A percentile compares a stretch with the other conserved stretches of the same genome.
These are phyloP conservation scores for Trypoxylon attenuatum DNA, from an alignment of 2,888 invertebrate genomes.

Conservation along the genomic window DNA sequence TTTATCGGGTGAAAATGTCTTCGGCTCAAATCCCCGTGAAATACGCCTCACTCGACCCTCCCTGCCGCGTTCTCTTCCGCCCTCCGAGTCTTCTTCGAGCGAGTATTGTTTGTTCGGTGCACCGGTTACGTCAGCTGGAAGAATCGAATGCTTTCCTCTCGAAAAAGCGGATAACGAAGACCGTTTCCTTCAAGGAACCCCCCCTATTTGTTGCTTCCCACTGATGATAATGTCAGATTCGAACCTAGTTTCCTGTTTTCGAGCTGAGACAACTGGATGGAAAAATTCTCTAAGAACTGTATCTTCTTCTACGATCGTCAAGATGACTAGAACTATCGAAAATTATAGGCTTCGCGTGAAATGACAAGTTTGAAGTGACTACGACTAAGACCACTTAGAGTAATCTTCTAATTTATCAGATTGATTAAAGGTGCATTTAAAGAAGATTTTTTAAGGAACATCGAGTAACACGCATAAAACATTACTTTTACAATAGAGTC, in stretches of 20 bases:
- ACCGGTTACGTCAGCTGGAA: slow-evolving; percentile 57
- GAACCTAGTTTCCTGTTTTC: too few relatives aligned
- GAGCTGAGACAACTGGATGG: too few relatives aligned
- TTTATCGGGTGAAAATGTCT: slow-evolving; percentile 75
- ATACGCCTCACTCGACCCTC: slow-evolving; percentile 56
- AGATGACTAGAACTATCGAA: slow-evolving; percentile 10
- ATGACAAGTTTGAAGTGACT: slow-evolving; percentile 12
- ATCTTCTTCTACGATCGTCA: not conserved
- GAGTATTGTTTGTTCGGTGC: slow-evolving; percentile 61
- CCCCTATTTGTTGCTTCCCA: not conserved
- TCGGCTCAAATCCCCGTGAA: slow-evolving; percentile 74
- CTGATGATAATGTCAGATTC: too few relatives aligned
- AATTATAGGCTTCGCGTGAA: slow-evolving; percentile 51
- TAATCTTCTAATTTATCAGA: too few relatives aligned
- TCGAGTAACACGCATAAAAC: too few relatives aligned
- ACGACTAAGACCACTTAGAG: too few relatives aligned
- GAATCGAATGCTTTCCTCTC: slow-evolving; percentile 56
- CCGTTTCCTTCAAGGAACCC: slow-evolving; percentile 20
- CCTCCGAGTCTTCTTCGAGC: slow-evolving; percentile 37
- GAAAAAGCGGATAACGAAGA: slow-evolving; percentile 45
- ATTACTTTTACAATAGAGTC: too few relatives aligned
- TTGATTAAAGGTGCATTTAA: too few relatives aligned
- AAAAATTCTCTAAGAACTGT: not conserved
- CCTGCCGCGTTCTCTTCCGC: slow-evolving; percentile 1
- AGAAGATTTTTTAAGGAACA: too few relatives aligned